Conservation (phyloP, 2,888 invertebrate species). For the Hydrotaea diabolus region DNA sequence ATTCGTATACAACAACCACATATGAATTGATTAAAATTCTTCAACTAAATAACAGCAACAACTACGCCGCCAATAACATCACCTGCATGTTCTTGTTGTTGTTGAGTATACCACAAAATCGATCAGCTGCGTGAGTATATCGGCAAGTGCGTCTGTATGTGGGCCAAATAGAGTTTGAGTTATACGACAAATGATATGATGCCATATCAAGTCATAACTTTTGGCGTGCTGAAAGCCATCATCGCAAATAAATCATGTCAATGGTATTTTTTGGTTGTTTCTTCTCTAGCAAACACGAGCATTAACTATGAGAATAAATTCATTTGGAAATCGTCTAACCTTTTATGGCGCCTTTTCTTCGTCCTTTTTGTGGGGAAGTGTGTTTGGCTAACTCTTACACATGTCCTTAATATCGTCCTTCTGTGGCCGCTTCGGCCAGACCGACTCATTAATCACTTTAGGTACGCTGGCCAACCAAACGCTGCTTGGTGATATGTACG, state of each 20-base stretch:
- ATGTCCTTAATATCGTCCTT: neutral
- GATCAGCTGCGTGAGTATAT: slow-evolving; percentile 11
- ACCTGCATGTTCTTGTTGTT: neutral
- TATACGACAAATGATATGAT: neutral
- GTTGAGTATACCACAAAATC: neutral
- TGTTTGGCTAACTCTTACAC: neutral
- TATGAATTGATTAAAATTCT: slow-evolving; percentile 33
- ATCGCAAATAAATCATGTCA: neutral
- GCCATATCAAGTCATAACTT: slow-evolving; percentile 4
- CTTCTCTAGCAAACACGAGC: neutral
- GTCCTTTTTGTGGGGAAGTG: neutral
- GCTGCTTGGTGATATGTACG: neutral
- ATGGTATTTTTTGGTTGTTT: neutral
- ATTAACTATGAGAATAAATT: neutral
- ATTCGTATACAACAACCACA: neutral
- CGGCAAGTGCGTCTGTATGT: neutral
- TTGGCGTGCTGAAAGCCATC: neutral
- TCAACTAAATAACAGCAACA: slow-evolving; percentile 2
- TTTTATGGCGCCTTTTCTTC: neutral
- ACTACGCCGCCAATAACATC: neutral
- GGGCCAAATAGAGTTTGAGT: neutral
- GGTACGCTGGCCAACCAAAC: neutral
- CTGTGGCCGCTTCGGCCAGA: neutral
- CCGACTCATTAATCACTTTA: slow-evolving; percentile 40
- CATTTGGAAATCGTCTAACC: neutral